Percentiles rank a stretch among this genome's conserved stretches.
phyloP scores from a whole-genome alignment of 1,140 invertebrate genomes.

The Lordiphosa stackelbergi region DNA sequence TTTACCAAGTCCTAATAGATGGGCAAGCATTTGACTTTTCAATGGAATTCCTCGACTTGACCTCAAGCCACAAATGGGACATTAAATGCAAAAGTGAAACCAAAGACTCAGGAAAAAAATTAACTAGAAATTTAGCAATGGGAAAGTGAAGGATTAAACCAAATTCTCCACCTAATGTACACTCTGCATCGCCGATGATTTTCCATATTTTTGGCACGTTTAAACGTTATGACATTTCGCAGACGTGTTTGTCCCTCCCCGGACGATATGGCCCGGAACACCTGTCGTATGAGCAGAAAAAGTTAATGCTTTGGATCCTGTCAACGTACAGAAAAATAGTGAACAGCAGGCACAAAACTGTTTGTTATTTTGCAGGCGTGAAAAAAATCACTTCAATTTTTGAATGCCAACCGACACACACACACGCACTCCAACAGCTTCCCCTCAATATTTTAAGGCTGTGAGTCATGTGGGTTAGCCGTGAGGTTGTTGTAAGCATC shows the following conservation, averaged over 20 bases:
- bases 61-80: slow-evolving; percentile 65
- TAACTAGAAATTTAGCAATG: too few relatives aligned
- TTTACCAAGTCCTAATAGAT: slow-evolving; percentile 65
- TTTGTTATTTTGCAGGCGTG: slow-evolving; percentile 56
- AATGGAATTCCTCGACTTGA: slow-evolving; percentile 63
- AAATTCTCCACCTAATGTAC: too few relatives aligned
- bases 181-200: slow-evolving; percentile 1
- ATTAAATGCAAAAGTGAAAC: slow-evolving; percentile 72
- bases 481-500: slow-evolving; percentile 59
- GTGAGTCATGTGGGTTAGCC: slow-evolving; percentile 46
- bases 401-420: slow-evolving; percentile 61
- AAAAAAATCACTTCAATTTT: slow-evolving; percentile 69
- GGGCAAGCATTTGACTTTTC: slow-evolving; percentile 49
- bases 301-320: slow-evolving; percentile 27
- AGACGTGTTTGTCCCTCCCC: slow-evolving; percentile 67
- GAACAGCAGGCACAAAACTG: slow-evolving; percentile 26
- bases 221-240: slow-evolving; percentile 76
- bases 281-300: slow-evolving; percentile 52
- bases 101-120: slow-evolving; percentile 22
- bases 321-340: slow-evolving; percentile 49
- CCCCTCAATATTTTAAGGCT: neutral
- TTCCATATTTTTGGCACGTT: slow-evolving; percentile 70
- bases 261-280: slow-evolving; percentile 52
- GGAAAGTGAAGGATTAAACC: slow-evolving; percentile 1
- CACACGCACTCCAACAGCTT: neutral